These are phyloP conservation scores for Anoncus sp. DNA, from an alignment of 2,888 invertebrate genomes.

Conservation along the genomic window DNA sequence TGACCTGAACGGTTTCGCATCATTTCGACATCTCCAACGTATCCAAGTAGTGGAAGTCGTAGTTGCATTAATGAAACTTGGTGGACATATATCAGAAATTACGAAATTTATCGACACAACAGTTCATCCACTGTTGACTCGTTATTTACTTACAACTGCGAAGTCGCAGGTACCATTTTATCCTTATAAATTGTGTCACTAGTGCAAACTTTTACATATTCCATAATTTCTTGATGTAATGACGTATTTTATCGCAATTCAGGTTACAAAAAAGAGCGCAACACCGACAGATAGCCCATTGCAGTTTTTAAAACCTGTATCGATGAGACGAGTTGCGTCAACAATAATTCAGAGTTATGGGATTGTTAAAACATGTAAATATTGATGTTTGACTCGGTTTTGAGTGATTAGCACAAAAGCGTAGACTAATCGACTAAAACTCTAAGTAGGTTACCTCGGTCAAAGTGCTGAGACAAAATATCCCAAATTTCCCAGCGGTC, in stretches of 20 bases:
- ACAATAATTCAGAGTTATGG: background rate
- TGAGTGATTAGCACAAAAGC: no score
- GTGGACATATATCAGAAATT: background rate
- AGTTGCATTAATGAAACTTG: background rate
- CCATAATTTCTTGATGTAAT: background rate
- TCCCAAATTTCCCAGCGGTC: conserved; percentile 85
- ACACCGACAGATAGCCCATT: conserved; percentile 71
- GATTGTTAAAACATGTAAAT: background rate
- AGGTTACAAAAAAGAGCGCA: conserved; percentile 63
- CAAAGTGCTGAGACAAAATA: conserved; percentile 84
- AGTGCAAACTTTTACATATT: background rate
- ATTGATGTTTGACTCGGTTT: no score
- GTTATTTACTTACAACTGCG: background rate
- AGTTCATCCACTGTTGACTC: background rate
- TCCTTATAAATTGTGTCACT: background rate
- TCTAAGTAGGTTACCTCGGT: conserved; percentile 85
- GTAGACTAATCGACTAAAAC: no score
- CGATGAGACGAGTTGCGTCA: background rate
- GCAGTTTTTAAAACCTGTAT: conserved; percentile 71
- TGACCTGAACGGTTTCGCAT: no score
- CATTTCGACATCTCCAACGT: no score
- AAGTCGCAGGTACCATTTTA: no score
- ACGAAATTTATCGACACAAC: background rate
- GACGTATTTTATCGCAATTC: background rate
- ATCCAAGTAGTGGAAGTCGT: no score